Evolutionary conservation across 2,888 invertebrate genomes (phyloP), one percentile per base, ranked within the genome.

Genomic region (Ennomos fuscantarius): DNA sequence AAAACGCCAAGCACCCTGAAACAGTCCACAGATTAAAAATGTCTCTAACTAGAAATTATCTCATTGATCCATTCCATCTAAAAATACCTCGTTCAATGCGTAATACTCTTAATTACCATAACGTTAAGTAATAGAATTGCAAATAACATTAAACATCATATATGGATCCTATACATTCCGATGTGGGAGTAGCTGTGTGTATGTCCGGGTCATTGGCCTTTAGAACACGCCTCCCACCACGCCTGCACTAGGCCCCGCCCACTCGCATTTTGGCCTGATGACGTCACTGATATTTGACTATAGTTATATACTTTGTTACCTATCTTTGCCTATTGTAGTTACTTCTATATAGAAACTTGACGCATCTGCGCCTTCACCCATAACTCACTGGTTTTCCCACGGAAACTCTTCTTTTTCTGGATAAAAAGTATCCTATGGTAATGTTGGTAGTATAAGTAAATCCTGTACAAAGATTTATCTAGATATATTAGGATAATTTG

Each of bases 211-310:
- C 86, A 82, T 63, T 74, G 86, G 79, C 87, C 89, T 69, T 36
- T 1, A 60, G 10, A 73, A 83, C 89, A 87, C 89, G 87, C 89
- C 90, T 70, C 60, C 42, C 5, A 12, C 52, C 82, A 84, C 89
- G 87, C 88, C 89, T 64, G 79, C 57, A 36, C 15, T 2, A 59
- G 11, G 82, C 82, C 65, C 86, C 88, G 88, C 89, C 89, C 76
- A 81, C 68, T 73, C 61, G 66, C 65, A 65, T 70, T 72, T 72
- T 55, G 66, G 65, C 55, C 49, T 76, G 65, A 73, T 73, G 74
- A 76, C 72, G 73, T 73, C 57, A 66, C 58, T 8, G 34, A 56
- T 46, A 53, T 63, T 66, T 55, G 24, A 56, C 46, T 55, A 54
- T 24, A 40, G 31, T 55, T 35, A 39, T 56, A 36, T 55, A 47